Conservation (phyloP, 2,113 vertebrate genomes). For the Phalacrocorax carbo region DNA sequence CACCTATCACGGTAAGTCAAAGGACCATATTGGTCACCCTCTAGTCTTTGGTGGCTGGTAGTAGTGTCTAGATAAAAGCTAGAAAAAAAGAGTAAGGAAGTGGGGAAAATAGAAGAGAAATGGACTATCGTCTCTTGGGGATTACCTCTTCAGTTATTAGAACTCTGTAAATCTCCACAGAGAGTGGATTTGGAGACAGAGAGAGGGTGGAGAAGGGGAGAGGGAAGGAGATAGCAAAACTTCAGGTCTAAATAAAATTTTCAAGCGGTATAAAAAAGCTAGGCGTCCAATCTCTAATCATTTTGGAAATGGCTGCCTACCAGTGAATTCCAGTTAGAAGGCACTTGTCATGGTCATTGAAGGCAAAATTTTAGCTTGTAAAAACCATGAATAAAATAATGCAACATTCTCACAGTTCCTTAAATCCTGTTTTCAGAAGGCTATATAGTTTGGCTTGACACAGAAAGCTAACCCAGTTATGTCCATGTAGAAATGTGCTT, state of each 20-base stretch:
- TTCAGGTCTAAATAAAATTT: background rate
- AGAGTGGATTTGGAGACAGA: background rate
- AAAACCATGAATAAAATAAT: background rate
- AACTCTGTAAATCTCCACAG: background rate
- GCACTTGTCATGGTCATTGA: background rate
- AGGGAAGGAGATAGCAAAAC: background rate
- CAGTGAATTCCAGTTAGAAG: background rate
- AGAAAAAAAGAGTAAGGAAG: background rate
- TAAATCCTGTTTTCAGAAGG: background rate
- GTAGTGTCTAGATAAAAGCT: background rate
- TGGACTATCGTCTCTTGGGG: background rate
- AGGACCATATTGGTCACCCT: accelerated
- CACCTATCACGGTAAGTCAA: background rate
- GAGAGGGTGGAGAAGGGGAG: background rate
- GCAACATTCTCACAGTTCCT: background rate
- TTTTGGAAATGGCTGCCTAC: background rate
- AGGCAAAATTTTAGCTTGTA: background rate
- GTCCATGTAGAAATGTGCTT: background rate
- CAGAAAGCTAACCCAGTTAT: background rate
- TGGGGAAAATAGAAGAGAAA: background rate
- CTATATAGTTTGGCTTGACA: background rate
- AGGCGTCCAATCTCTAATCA: background rate
- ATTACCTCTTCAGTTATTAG: background rate
- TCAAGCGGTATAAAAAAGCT: background rate
- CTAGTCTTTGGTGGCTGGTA: background rate